Base-by-base conservation (phyloP, 1,140 invertebrate genomes). In the Aphidius gifuensis region DNA sequence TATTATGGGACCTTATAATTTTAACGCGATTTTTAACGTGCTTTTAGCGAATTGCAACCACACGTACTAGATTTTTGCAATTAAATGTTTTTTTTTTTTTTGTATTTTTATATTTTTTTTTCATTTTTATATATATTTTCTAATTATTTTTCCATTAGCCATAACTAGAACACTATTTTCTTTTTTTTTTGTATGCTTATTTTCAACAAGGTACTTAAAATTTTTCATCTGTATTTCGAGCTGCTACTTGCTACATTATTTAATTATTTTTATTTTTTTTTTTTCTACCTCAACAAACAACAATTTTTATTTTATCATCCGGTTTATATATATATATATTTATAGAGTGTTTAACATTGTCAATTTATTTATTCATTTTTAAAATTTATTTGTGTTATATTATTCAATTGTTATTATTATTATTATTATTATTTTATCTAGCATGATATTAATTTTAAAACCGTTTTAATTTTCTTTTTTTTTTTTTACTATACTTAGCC, bases 161-260 rank as follows among this genome's bases (percentile, higher is more conserved):
- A 38, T 60, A 9, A 54, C 54, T 57, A 62, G 32, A 60, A 62
- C 54, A 55, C 54, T 62, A 50, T 62, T 57, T 16, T n/a, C 1
- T 16, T 16, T 57, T 48, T 32, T 32, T 32, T 62, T 54, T 53
- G 56, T 62, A 72, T 78, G 75, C 74, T 79, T 80, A 77, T 75
- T 76, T 62, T 78, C 76, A 76, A 80, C 73, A 78, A 79, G 78
- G 76, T 80, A 79, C 77, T 78, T 74, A 42, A 44, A 70, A 73
- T 75, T 57, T 61, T 64, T 64, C 54, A 63, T 67, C 64, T 38
- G 67, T 64, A 68, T 69, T 51, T 69, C 70, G 73, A 77, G 70
- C 72, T 75, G 69, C 72, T 77, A 70, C 45, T 71, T 70, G 67
- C 70, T 68, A 75, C 76, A 32, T 32, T 32, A 32, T 32, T 32